Evolutionary conservation across 2,113 vertebrate species (phyloP).

Genomic region (Heterotis niloticus): DNA sequence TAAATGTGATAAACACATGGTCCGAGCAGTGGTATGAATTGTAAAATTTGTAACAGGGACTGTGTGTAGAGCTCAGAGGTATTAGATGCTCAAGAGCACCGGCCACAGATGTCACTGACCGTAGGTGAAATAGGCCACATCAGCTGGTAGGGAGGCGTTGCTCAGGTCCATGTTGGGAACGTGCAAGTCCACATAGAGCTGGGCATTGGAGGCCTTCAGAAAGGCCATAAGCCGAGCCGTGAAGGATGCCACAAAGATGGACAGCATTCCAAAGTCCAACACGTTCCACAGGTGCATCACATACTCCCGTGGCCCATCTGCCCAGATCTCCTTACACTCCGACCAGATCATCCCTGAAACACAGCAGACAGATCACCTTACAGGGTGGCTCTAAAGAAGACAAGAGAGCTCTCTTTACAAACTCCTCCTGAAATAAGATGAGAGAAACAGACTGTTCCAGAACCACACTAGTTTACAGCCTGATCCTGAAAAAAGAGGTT

Average conservation of each 20-base stretch:
- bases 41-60: no score
- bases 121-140: constrained; percentile 91
- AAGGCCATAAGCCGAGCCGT: constrained; percentile 94
- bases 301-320: constrained; percentile 87
- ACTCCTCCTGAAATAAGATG: no score
- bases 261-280: constrained; percentile 93
- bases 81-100: not conserved
- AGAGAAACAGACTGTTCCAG: no score
- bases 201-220: constrained; percentile 88
- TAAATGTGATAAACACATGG: no score
- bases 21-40: no score
- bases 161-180: constrained; percentile 78
- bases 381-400: not conserved
- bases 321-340: constrained; percentile 96
- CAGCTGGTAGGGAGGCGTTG: constrained; percentile 83
- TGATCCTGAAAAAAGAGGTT: not conserved
- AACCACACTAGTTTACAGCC: constrained; percentile 5
- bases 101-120: constrained; percentile 61
- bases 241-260: constrained; percentile 93
- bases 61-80: not conserved
- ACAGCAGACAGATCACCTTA: constrained; percentile 6
- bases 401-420: not conserved
- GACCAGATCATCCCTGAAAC: constrained; percentile 93
- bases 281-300: constrained; percentile 92
- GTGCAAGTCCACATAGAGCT: constrained; percentile 85